A percentile compares a stretch with the other conserved stretches of the same genome.
Evolutionary conservation across 2,113 vertebrate genomes (phyloP).

Genomic region (Rissa tridactyla): DNA sequence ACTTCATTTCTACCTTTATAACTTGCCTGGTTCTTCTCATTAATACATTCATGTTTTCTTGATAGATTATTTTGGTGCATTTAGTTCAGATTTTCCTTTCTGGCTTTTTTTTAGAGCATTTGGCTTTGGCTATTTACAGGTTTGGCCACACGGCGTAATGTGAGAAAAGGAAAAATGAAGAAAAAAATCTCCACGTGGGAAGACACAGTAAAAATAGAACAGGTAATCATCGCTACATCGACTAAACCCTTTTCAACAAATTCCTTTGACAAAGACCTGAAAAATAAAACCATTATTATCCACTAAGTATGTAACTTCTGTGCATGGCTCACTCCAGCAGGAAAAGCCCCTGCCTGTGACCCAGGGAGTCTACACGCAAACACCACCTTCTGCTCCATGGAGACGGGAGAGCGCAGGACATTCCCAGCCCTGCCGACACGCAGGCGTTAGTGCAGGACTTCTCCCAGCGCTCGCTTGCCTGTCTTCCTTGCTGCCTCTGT

Average conservation of each 20-base stretch:
- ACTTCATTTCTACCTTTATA: neutral
- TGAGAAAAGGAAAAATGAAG: neutral
- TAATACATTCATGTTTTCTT: neutral
- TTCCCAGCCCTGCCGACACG: neutral
- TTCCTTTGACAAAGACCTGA: neutral
- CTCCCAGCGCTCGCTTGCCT: neutral
- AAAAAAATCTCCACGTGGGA: neutral
- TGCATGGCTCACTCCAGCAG: neutral
- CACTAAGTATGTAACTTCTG: neutral
- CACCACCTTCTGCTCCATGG: neutral
- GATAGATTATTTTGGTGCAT: neutral
- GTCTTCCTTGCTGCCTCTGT: neutral
- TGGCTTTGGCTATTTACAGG: neutral
- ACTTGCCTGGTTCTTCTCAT: neutral
- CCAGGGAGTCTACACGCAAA: neutral
- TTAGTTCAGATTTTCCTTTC: neutral
- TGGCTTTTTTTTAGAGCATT: neutral
- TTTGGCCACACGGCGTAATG: neutral
- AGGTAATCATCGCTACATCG: neutral
- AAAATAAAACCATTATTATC: neutral
- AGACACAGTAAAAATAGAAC: neutral
- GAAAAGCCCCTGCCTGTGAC: neutral
- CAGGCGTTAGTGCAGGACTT: neutral
- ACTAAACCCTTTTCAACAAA: neutral
- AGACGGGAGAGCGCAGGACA: rapidly evolving